Conservation (phyloP, 2,113 vertebrate genomes). For the Pterophyllum scalare region DNA sequence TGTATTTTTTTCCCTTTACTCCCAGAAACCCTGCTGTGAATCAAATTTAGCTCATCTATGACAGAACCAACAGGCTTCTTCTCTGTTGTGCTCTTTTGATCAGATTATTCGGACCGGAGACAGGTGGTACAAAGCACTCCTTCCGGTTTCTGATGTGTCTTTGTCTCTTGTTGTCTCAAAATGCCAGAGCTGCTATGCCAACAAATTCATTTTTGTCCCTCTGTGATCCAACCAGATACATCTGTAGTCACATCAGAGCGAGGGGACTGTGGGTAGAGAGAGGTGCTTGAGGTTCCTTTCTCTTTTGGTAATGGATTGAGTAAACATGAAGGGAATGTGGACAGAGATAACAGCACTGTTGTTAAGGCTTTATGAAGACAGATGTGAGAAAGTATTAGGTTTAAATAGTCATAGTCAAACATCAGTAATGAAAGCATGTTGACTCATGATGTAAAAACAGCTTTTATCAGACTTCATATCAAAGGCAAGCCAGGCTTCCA, state of each 20-base stretch:
- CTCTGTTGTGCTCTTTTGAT: conserved; percentile 63
- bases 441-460: conserved; percentile 30
- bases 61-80: conserved; percentile 48
- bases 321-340: conserved; percentile 44
- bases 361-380: conserved; percentile 41
- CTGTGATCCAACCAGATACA: conserved; percentile 64
- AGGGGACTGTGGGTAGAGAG: conserved; percentile 18
- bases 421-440: conserved; percentile 39
- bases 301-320: conserved; percentile 47
- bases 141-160: conserved; percentile 53
- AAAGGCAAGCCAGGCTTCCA: conserved; percentile 34
- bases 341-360: conserved; percentile 41
- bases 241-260: conserved; percentile 54
- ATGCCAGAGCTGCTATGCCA: conserved; percentile 54
- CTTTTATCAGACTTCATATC: conserved; percentile 39
- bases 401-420: conserved; percentile 35
- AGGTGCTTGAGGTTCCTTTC: conserved; percentile 35
- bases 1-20: not conserved
- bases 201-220: conserved; percentile 50
- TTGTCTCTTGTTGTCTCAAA: conserved; percentile 64
- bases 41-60: conserved; percentile 52
- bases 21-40: conserved; percentile 42
- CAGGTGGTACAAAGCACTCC: conserved; percentile 56
- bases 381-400: conserved; percentile 32
- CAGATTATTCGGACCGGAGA: conserved; percentile 63